Evolutionary conservation across 1,140 invertebrate genomes (phyloP).

Genomic region (Aphelenchoides avenae): DNA sequence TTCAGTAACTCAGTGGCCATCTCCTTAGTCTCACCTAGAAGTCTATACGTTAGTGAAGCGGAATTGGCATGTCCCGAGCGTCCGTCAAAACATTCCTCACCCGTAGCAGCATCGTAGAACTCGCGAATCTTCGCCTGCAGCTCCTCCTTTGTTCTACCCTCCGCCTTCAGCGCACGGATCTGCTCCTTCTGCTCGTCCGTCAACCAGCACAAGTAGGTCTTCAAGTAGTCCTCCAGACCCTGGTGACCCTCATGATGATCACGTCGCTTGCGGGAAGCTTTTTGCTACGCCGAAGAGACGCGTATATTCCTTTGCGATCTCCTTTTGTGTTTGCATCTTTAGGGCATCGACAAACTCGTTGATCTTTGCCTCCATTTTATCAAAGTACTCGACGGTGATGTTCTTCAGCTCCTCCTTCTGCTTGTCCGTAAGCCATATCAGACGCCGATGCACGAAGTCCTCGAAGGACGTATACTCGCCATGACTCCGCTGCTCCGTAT

Average conservation of each 20-base stretch:
- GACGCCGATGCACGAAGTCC: conserved; percentile 29
- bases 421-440: conserved; percentile 27
- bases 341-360: conserved; percentile 23
- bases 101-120: conserved; percentile 19
- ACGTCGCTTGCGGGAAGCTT: background rate
- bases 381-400: conserved; percentile 8
- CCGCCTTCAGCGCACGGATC: conserved; percentile 21
- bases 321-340: conserved; percentile 38
- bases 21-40: too few species aligned
- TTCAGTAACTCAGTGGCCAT: too few species aligned
- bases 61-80: too few species aligned
- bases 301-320: conserved; percentile 24
- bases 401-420: conserved; percentile 34
- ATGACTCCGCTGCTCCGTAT: too few species aligned
- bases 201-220: conserved; percentile 33
- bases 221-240: conserved; percentile 34
- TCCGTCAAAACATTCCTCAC: too few species aligned
- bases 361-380: conserved; percentile 22
- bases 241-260: conserved; percentile 15
- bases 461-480: conserved; percentile 29
- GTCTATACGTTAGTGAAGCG: too few species aligned
- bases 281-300: too few species aligned
- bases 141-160: conserved; percentile 35
- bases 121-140: conserved; percentile 36
- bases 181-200: conserved; percentile 32